Percentiles rank a stretch among this genome's conserved stretches.
These are phyloP conservation scores for Xenopus laevis DNA, from an alignment of 2,113 vertebrate genomes.

Conservation along the genomic window DNA sequence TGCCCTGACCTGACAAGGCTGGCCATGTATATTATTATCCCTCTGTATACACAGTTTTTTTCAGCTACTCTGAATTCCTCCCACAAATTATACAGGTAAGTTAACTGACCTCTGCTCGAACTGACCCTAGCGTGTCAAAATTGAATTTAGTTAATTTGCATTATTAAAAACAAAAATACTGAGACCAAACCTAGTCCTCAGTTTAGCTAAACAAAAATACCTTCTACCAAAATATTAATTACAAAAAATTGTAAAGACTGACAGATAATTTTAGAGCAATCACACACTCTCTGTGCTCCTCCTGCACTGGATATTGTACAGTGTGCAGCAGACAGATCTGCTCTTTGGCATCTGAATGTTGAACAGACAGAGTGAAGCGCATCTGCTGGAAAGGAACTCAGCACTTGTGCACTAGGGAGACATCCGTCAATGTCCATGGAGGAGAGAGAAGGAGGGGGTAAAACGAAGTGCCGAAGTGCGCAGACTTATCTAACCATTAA, in stretches of 20 bases:
- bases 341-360: background rate
- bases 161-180: too few species aligned
- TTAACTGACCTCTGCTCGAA: too few species aligned
- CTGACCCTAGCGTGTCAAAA: too few species aligned
- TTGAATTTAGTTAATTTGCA: too few species aligned
- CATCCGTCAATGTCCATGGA: background rate
- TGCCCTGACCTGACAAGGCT: too few species aligned
- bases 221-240: background rate
- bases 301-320: background rate
- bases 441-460: background rate
- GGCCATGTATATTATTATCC: too few species aligned
- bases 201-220: background rate
- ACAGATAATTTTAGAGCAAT: background rate
- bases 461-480: background rate
- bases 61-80: too few species aligned
- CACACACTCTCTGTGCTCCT: background rate
- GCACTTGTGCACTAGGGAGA: conserved; percentile 1
- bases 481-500: background rate
- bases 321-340: background rate
- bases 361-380: background rate
- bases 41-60: too few species aligned
- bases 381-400: conserved; percentile 8
- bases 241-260: background rate
- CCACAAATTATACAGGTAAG: too few species aligned
- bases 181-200: background rate